Conservation (phyloP, 1,140 invertebrate genomes). For the Notospermus geniculatus region DNA sequence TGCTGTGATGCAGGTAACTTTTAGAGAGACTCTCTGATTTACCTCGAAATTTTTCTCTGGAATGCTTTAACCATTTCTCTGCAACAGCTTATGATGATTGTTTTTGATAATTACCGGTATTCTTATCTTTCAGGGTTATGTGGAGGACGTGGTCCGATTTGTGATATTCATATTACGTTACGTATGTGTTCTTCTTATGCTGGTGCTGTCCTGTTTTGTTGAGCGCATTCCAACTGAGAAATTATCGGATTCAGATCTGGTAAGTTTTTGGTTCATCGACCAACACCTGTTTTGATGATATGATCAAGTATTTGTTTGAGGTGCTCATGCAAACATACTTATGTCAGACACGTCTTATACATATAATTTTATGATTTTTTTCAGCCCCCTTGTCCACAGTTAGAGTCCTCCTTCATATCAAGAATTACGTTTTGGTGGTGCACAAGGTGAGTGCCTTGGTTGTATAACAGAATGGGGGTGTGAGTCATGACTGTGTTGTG, state of each 20-base stretch:
- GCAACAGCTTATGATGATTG: too few relatives aligned
- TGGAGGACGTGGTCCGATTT: conserved; percentile 34
- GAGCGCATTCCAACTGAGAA: conserved; percentile 25
- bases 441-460: conserved; percentile 61
- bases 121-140: conserved; percentile 22
- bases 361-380: conserved; percentile 30
- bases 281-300: neutral
- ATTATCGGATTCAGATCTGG: neutral
- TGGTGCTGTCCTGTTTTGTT: conserved; percentile 34
- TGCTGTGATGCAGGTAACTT: conserved; percentile 25
- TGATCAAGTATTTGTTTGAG: neutral
- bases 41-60: too few relatives aligned
- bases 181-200: conserved; percentile 27
- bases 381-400: conserved; percentile 85
- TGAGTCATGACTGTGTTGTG: too few relatives aligned
- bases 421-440: conserved; percentile 91
- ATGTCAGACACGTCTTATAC: neutral
- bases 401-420: conserved; percentile 82
- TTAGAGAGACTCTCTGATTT: neutral
- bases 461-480: too few relatives aligned
- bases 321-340: neutral
- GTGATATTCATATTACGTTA: conserved; percentile 35
- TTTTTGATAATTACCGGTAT: neutral
- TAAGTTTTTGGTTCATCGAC: neutral
- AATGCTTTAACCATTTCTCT: too few relatives aligned